Conservation (phyloP, 2,888 invertebrate genomes). For the Cistogaster globosa region DNA sequence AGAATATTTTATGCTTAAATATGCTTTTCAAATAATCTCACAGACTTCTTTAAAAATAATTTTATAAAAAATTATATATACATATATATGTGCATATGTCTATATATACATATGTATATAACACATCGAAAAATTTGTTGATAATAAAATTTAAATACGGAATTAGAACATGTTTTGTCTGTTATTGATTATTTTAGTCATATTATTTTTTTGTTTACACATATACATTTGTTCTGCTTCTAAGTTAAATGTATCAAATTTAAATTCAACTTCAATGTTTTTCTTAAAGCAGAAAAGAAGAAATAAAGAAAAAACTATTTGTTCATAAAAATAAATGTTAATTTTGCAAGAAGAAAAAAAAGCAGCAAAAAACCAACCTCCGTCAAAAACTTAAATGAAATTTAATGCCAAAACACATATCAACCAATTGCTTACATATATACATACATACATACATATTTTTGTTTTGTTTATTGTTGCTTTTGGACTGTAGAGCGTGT, state of each 20-base stretch:
- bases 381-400: constrained; percentile 65
- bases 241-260: constrained; percentile 56
- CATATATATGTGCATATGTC: no score
- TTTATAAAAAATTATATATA: no score
- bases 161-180: constrained; percentile 54
- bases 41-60: no score
- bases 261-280: constrained; percentile 54
- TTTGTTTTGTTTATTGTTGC: constrained; percentile 35
- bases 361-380: not conserved
- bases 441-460: not conserved
- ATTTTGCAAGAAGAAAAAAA: constrained; percentile 56
- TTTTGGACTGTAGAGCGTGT: constrained; percentile 10
- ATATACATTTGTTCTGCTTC: constrained; percentile 9
- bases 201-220: not conserved
- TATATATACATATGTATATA: no score
- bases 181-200: constrained; percentile 41
- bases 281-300: constrained; percentile 43
- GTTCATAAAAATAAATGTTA: constrained; percentile 52
- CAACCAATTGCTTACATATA: constrained; percentile 32
- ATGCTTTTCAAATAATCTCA: no score
- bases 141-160: constrained; percentile 7
- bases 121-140: not conserved
- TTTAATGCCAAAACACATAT: constrained; percentile 68
- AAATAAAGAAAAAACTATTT: constrained; percentile 31
- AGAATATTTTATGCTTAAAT: no score